Evolutionary conservation across 2,113 vertebrate genomes (phyloP).

Genomic region (Triplophysa tibetana): DNA sequence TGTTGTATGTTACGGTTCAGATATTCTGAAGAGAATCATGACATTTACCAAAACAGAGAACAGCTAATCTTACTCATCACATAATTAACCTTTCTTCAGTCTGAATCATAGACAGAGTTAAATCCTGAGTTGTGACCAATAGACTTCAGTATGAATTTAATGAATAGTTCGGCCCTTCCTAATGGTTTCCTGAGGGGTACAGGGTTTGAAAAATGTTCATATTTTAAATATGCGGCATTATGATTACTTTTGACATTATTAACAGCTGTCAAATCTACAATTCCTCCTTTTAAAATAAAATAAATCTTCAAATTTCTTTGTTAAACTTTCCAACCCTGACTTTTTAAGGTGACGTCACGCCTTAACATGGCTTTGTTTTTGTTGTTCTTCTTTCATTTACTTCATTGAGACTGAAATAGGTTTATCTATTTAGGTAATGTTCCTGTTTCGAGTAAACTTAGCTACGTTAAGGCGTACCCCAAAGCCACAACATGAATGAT

Average conservation of each 20-base stretch:
- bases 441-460: constrained; percentile 7
- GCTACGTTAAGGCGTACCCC: neutral
- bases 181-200: no score
- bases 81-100: neutral
- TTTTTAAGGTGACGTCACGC: neutral
- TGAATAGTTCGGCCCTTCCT: no score
- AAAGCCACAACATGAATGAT: constrained; percentile 3
- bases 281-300: no score
- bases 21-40: neutral
- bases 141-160: no score
- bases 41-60: neutral
- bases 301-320: no score
- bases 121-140: neutral
- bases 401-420: constrained; percentile 9
- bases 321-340: neutral
- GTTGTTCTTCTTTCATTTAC: neutral
- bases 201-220: no score
- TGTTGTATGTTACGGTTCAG: neutral
- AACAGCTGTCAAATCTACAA: no score
- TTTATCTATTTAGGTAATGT: constrained; percentile 21
- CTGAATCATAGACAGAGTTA: constrained; percentile 9
- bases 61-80: neutral
- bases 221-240: no score
- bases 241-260: no score
- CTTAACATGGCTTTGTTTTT: neutral